Evolutionary conservation across 23 tunicate genomes (phyloP).

Genomic region (Ascidia mentula): DNA sequence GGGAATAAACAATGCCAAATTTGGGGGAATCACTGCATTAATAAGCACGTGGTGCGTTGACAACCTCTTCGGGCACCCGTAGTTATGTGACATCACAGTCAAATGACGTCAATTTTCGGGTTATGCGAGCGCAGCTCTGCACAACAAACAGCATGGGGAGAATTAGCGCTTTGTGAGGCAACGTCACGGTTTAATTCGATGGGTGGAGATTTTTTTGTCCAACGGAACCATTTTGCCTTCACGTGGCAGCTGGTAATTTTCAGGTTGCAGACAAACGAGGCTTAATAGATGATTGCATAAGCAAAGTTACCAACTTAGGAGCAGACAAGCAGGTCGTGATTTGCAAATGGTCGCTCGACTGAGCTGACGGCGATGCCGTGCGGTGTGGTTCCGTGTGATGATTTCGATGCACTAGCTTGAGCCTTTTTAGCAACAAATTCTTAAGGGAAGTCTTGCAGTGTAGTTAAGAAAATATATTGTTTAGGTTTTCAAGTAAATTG

Average conservation of each 20-base stretch:
- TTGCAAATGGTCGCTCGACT: constrained; percentile 1
- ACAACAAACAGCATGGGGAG: constrained; percentile 10
- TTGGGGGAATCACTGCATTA: too few relatives aligned
- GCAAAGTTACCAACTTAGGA: not conserved
- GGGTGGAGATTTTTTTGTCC: not conserved
- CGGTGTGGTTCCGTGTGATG: not conserved
- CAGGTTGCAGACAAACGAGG: not conserved
- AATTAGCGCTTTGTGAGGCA: not conserved
- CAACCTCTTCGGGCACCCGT: constrained; percentile 2
- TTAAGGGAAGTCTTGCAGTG: too few relatives aligned
- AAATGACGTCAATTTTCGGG: constrained; percentile 13
- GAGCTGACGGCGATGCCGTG: not conserved
- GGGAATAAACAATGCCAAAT: too few relatives aligned
- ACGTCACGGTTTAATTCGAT: not conserved
- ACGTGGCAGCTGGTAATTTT: not conserved
- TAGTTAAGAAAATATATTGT: too few relatives aligned
- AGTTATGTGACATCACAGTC: not conserved
- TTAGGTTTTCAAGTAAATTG: too few relatives aligned
- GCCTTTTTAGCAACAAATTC: not conserved
- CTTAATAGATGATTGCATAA: not conserved
- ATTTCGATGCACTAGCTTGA: not conserved
- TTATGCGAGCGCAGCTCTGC: constrained; percentile 10
- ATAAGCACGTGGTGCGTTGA: constrained; percentile 1
- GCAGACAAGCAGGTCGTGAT: not conserved
- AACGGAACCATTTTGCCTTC: not conserved